Evolutionary conservation across 2,888 invertebrate species (phyloP), one percentile per base, ranked within the genome.

Genomic region (Timema podura): DNA sequence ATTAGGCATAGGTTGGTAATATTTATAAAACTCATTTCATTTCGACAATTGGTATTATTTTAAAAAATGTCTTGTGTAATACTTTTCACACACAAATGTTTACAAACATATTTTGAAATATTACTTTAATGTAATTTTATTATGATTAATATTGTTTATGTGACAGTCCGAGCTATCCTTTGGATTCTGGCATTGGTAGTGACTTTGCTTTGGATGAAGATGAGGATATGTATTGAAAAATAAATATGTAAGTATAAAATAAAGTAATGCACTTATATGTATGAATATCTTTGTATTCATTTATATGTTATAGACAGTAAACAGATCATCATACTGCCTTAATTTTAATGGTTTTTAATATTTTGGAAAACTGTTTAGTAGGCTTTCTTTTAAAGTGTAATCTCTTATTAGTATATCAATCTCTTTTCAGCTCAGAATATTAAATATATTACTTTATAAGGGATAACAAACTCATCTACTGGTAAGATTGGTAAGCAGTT

Each of bases 171-270:
- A 87, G 91, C 69, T 91, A 92, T 81, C 88, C 89, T 72, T 85
- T 89, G 74, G 93, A 93, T 82, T 92, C 92, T 65, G 91, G 91
- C 64, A 87, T 90, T 75, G 86, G 87, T 69, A 88, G 87, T 76
- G 93, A 93, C 80, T 91, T 93, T 79, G 88, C 91, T 13, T 93
- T 93, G 92, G 93, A 93, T 79, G 93, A 93, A 83, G 93, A 92
- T 77, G 91, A 90, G 67, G 77, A 77, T 45, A 64, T 59, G 11
- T 71, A 69, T 66, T 71, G 67, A 67, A 45, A 13, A 51, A 44
- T 30, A 30, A 30, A 30, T 30, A 61, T 61, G 61, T 61, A 30
- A 61, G 61, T 61, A 64, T 68, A n/a, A 16, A 64, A 15, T 5
- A 8, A 59, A 13, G 30, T 8, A 44, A 59, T 59, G 8, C 13